phyloP scores from a whole-genome alignment of 2,888 invertebrate species.

The Cylloceria caligata region DNA sequence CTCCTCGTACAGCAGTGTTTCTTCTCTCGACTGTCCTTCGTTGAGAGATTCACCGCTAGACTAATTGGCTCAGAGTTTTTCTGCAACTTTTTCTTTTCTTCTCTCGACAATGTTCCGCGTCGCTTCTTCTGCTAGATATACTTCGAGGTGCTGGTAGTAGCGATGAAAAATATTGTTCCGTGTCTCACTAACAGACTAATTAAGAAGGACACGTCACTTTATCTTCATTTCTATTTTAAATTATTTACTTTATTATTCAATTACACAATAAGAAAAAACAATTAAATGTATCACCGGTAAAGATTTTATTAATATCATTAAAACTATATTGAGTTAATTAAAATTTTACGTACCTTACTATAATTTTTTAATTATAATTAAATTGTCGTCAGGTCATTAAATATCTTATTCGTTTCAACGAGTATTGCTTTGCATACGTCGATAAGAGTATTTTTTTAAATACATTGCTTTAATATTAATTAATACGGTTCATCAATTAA shows the following conservation, averaged over 20 bases:
- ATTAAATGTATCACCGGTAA: too few relatives aligned
- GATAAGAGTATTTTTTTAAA: too few relatives aligned
- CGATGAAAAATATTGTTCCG: background rate
- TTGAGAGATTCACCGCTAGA: constrained; percentile 19
- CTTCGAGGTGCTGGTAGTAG: too few relatives aligned
- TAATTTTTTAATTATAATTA: too few relatives aligned
- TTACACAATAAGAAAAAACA: background rate
- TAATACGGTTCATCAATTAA: background rate
- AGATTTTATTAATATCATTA: too few relatives aligned
- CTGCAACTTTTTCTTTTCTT: background rate
- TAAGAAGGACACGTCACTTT: background rate
- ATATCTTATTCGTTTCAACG: too few relatives aligned
- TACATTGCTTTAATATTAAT: too few relatives aligned
- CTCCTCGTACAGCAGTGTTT: constrained; percentile 4
- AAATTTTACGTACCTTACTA: too few relatives aligned
- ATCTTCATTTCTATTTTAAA: background rate
- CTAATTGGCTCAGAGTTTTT: constrained; percentile 40
- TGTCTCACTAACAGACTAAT: background rate
- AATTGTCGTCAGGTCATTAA: too few relatives aligned
- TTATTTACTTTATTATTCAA: background rate
- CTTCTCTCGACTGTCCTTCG: constrained; percentile 2
- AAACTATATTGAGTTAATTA: too few relatives aligned
- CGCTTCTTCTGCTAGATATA: too few relatives aligned
- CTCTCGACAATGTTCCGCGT: background rate
- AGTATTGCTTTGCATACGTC: too few relatives aligned